Percentiles rank a stretch among this genome's conserved stretches.
Evolutionary conservation across 2,797 vertebrate genomes (phyloP).

Genomic region (Mus caroli): DNA sequence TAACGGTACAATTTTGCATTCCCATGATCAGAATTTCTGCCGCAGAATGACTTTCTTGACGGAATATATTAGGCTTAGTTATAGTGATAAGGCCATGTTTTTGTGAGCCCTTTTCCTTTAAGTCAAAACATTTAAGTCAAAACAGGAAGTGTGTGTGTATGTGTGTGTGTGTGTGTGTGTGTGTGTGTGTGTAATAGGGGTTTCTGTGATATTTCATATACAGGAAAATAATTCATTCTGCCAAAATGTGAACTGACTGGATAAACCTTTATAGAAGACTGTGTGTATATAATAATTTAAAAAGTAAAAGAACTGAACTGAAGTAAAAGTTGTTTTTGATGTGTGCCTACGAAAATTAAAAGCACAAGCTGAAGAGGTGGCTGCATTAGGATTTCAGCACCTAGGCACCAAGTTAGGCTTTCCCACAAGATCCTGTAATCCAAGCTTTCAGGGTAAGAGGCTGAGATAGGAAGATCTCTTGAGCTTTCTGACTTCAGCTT

Average conservation of each 20-base stretch:
- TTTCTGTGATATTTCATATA: background rate
- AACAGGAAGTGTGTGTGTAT: background rate
- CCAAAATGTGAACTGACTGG: background rate
- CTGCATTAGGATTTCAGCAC: background rate
- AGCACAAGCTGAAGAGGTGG: background rate
- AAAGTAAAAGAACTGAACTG: background rate
- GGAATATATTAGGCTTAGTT: background rate
- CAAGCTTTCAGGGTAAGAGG: background rate
- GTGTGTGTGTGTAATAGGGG: background rate
- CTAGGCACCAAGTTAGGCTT: background rate
- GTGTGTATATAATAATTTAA: background rate
- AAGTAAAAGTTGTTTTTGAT: background rate
- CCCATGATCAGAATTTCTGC: background rate
- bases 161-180: background rate
- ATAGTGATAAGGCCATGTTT: background rate
- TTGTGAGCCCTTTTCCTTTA: background rate
- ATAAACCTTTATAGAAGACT: background rate
- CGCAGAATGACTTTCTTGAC: background rate
- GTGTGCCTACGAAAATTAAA: background rate
- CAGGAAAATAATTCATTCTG: background rate
- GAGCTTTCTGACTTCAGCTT: background rate
- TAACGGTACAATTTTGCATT: background rate
- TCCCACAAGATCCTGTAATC: background rate
- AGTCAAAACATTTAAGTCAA: background rate
- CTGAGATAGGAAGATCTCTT: background rate